These are phyloP conservation scores for Halictus ligatus DNA, from an alignment of 2,888 invertebrate genomes.

Conservation along the genomic window DNA sequence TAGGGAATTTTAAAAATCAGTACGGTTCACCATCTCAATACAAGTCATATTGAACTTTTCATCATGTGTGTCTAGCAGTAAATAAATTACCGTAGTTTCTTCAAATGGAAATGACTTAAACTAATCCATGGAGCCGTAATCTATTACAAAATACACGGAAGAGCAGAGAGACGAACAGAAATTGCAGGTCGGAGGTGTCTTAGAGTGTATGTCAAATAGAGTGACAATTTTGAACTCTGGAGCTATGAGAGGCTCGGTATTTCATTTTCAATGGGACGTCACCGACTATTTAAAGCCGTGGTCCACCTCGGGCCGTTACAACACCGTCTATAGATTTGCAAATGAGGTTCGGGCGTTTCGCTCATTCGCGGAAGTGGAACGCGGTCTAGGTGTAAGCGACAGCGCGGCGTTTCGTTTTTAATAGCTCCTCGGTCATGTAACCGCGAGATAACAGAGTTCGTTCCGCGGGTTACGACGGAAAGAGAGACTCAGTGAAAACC, in stretches of 20 bases:
- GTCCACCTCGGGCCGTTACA: neutral
- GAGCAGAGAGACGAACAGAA: too few relatives aligned
- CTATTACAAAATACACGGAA: too few relatives aligned
- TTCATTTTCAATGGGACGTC: neutral
- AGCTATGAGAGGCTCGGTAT: neutral
- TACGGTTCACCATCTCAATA: too few relatives aligned
- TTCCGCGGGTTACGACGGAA: slow-evolving; percentile 47
- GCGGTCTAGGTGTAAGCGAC: neutral
- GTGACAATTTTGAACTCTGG: neutral
- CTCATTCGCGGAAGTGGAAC: slow-evolving; percentile 43
- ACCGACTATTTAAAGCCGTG: neutral
- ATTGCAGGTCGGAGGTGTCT: neutral
- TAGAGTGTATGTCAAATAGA: neutral
- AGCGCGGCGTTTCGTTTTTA: slow-evolving; percentile 22
- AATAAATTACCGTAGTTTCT: too few relatives aligned
- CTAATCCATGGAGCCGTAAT: too few relatives aligned
- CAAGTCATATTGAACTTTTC: too few relatives aligned
- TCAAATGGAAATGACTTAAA: too few relatives aligned
- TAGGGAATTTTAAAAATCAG: too few relatives aligned
- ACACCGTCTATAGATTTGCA: slow-evolving; percentile 29
- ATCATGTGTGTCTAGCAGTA: too few relatives aligned
- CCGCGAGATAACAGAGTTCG: slow-evolving; percentile 46
- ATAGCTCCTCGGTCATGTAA: slow-evolving; percentile 43
- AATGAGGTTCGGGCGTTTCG: slow-evolving; percentile 24
- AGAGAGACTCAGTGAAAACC: slow-evolving; percentile 61